Conservation (phyloP, 2,113 vertebrate species). For the Podarcis cretensis region DNA sequence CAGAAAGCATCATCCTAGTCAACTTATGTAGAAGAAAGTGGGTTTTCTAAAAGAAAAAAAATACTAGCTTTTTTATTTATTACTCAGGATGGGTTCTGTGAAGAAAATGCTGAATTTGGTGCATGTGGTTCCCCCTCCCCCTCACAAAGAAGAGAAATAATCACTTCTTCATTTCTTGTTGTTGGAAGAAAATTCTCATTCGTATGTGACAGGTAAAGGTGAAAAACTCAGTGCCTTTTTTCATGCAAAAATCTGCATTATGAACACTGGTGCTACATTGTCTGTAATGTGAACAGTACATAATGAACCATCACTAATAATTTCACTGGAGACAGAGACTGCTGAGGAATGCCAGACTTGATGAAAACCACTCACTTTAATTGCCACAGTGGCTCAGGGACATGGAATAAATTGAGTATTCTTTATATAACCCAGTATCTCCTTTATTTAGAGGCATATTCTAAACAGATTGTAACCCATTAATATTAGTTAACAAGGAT, state of each 20-base stretch:
- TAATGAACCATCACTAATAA: neutral
- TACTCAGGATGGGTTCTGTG: conserved; percentile 11
- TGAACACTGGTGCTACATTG: conserved; percentile 35
- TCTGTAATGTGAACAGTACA: conserved; percentile 12
- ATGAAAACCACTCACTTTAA: conserved; percentile 8
- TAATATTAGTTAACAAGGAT: neutral
- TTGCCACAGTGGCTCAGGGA: neutral
- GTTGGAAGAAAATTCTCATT: conserved; percentile 19
- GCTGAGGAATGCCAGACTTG: conserved; percentile 8
- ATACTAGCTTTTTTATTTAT: conserved; percentile 28
- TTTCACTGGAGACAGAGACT: neutral
- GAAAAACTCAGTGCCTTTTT: conserved; percentile 42
- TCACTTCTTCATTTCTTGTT: conserved; percentile 35
- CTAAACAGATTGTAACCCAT: neutral
- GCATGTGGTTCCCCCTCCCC: neutral
- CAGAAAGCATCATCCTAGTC: conserved; percentile 51
- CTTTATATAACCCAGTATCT: neutral
- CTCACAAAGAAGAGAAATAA: neutral
- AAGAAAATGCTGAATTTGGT: conserved; percentile 16
- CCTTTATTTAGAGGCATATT: conserved; percentile 10
- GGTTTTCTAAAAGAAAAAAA: neutral
- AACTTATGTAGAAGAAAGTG: conserved; percentile 41
- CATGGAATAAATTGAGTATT: conserved; percentile 22
- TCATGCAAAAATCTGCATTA: conserved; percentile 24
- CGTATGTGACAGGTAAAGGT: conserved; percentile 27